Base-by-base conservation (phyloP, 2,797 vertebrate genomes). In the Anguilla pacifica region DNA sequence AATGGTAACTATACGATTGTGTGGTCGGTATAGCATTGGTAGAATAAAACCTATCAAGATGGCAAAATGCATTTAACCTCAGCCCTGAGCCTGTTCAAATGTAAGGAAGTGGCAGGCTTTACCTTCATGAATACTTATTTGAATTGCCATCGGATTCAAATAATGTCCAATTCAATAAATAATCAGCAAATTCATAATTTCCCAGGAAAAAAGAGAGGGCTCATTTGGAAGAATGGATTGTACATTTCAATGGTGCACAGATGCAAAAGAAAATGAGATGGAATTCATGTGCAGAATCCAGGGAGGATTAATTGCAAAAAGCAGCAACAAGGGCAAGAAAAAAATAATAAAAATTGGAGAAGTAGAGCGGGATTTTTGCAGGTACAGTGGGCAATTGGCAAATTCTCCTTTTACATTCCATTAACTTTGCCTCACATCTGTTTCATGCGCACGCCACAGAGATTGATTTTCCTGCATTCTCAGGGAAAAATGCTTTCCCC, bases 61-160 rank as follows among this genome's bases (percentile, higher is more conserved):
- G 31, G 31, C 59, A 31, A 59, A n/a, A 67, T 87, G n/a, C 43
- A 83, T 83, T 87, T 59, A 49, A 43, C 46, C 43, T 35, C 28
- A 28, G 10, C 79, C 59, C 59, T 83, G 39, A 9, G 9, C 86
- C 77, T 9, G n/a, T 46, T 83, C 15, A 13, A 70, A 61, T 64
- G 35, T 31, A 49, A 86, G 15, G 51, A 31, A 57, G 51, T 51
- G 22, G 79, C 46, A 51, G 79, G 25, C 43, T 82, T 70, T 51
- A 15, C 22, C 22, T n/a, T n/a, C 22, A 49, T 83, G 64, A 83
- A 87, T 83, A 83, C 86, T 51, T 81, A 64, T 53, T 82, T 61
- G 59, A 59, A 81, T 86, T 79, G 17, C 17, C 11, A n/a, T 49
- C 46, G 11, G 46, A 82, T 6, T 10, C 22, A 51, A 82, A 82